phyloP scores from a whole-genome alignment of 1,140 invertebrate species.

The Drosophila tropicalis region DNA sequence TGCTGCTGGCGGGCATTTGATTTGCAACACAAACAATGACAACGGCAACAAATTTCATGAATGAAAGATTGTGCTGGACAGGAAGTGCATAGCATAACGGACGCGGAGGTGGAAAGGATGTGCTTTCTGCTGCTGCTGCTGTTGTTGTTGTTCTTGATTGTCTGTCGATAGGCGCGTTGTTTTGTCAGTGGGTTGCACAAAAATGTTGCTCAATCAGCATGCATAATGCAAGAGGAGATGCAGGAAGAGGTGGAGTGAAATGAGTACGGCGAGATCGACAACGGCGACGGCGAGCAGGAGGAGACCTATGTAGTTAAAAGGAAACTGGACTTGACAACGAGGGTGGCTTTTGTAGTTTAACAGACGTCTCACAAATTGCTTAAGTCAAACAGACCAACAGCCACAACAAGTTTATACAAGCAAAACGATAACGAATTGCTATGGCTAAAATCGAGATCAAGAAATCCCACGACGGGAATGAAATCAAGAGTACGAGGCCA shows the following conservation, averaged over 20 bases:
- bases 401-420: not conserved
- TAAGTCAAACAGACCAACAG: not conserved
- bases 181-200: conserved; percentile 79
- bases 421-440: not conserved
- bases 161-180: conserved; percentile 79
- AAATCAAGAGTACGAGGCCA: not conserved
- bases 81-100: conserved; percentile 81
- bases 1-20: conserved; percentile 71
- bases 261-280: too few relatives aligned
- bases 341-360: conserved; percentile 62
- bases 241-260: not conserved
- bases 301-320: conserved; percentile 2
- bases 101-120: conserved; percentile 82
- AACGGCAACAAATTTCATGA: conserved; percentile 82
- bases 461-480: not conserved
- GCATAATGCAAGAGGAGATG: conserved; percentile 70
- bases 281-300: not conserved
- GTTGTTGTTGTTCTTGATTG: conserved; percentile 66
- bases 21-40: conserved; percentile 82
- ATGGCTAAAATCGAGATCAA: not conserved
- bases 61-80: conserved; percentile 78
- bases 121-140: conserved; percentile 52
- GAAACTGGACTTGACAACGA: conserved; percentile 45
- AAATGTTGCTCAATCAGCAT: conserved; percentile 82
- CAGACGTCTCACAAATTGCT: conserved; percentile 52